Evolutionary conservation across 2,888 invertebrate genomes (phyloP), one percentile per base, ranked within the genome.

Genomic region (Ophion ventricosus): DNA sequence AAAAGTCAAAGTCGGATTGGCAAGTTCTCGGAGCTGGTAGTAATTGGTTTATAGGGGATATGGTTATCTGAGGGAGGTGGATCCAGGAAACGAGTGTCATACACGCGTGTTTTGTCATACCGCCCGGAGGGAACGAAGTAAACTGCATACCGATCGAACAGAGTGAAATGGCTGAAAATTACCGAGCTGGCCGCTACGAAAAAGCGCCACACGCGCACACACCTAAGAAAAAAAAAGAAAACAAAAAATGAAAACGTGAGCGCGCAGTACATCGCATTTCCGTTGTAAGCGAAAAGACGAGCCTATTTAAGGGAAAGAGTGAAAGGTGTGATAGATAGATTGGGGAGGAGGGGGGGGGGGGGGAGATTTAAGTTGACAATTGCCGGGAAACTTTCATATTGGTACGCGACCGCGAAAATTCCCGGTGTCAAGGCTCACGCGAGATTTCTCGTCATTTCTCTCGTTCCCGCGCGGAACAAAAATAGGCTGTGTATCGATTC

Each of bases 401-500:
- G 14, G 14, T 49, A 14, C 1, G 14, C 49, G 17, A 11, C 17
- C 49, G 49, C 17, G 49, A 49, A 49, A 4, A 49, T 49, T 49
- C 17, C 49, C 49, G 4, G 49, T 49, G 49, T 49, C 49, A 17
- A 3, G 17, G 4, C 14, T 17, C 49, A 49, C 49, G 14, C 57
- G 20, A 57, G 57, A 57, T 20, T 57, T 20, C 57, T 57, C 23
- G 3, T 56, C 54, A 77, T 73, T 74, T 77, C 29, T 29, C 29
- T 29, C 29, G 29, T 4, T 29, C 29, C 1, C 29, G 64, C 57
- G 49, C 56, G 17, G 17, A 49, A 76, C 83, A 49, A 64, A 84
- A 86, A 82, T 80, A 82, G 49, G 79, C 79, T 20, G 26, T 80
- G 85, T 88, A 90, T 90, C 86, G 90, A 90, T 90, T 90, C 80